A percentile compares a stretch with the other conserved stretches of the same genome.
phyloP scores from a whole-genome alignment of 2,797 vertebrate species.

The Paramormyrops hopkinsi region DNA sequence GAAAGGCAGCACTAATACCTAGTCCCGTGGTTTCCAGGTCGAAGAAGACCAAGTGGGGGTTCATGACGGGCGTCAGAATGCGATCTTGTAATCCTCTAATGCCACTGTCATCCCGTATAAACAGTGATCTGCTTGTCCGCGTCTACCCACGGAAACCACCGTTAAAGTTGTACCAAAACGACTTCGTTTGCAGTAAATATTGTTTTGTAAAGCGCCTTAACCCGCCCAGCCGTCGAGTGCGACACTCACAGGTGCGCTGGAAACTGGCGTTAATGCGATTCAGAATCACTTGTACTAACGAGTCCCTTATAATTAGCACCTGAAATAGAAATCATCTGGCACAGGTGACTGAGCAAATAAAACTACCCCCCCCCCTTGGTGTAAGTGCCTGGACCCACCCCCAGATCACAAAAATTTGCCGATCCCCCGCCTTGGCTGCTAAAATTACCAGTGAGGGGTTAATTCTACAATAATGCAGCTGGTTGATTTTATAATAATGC shows the following conservation, averaged over 20 bases:
- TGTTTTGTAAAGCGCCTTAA: neutral
- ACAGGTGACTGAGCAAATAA: neutral
- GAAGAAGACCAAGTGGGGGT: conserved; percentile 55
- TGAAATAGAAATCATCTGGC: neutral
- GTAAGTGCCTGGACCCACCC: neutral
- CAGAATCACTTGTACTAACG: neutral
- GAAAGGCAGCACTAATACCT: conserved; percentile 34
- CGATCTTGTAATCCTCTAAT: neutral
- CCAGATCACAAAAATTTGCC: neutral
- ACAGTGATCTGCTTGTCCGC: neutral
- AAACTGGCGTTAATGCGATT: neutral
- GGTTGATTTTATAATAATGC: no score
- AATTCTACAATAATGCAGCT: no score
- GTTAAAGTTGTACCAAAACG: neutral
- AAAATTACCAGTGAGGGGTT: neutral
- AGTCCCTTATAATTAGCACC: neutral
- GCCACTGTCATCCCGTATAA: neutral
- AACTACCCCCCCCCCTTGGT: neutral
- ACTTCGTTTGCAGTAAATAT: neutral
- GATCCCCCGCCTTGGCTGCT: neutral
- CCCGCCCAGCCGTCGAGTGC: neutral
- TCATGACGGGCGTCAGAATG: neutral
- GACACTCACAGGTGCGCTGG: neutral
- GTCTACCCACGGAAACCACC: neutral
- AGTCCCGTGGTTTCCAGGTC: conserved; percentile 67